Evolutionary conservation across 1,140 invertebrate species (phyloP).

Genomic region (Planococcus citri): DNA sequence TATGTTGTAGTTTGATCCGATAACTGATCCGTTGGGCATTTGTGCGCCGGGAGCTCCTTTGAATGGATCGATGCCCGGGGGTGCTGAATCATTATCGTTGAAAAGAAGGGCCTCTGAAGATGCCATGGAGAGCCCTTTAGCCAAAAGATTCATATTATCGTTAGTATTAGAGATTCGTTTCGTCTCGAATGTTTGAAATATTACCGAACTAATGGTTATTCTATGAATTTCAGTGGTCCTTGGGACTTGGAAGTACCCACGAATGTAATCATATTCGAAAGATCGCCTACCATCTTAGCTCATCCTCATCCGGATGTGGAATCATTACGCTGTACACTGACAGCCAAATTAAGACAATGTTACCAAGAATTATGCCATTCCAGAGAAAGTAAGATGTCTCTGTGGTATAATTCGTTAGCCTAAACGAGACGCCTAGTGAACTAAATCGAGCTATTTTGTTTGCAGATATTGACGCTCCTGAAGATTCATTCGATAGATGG

Average conservation of each 20-base stretch:
- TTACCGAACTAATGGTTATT: not conserved
- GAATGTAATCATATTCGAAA: conserved; percentile 86
- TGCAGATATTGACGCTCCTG: conserved; percentile 77
- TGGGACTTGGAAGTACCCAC: conserved; percentile 91
- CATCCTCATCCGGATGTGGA: conserved; percentile 90
- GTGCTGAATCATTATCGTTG: conserved; percentile 34
- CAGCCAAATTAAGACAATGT: conserved; percentile 71
- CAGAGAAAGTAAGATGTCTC: conserved; percentile 50
- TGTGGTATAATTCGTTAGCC: not conserved
- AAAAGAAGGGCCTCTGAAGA: conserved; percentile 72
- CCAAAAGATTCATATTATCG: conserved; percentile 71
- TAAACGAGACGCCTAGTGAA: not conserved
- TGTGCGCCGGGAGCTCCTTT: conserved; percentile 40
- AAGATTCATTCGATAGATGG: conserved; percentile 94
- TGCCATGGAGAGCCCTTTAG: conserved; percentile 43
- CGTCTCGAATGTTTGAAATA: not conserved
- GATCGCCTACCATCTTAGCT: conserved; percentile 65
- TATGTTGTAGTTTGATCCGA: conserved; percentile 59
- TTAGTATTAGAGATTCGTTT: conserved; percentile 31
- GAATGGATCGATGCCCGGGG: conserved; percentile 34
- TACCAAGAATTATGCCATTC: conserved; percentile 91
- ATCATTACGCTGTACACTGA: conserved; percentile 59
- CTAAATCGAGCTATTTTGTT: not conserved
- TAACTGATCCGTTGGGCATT: conserved; percentile 85
- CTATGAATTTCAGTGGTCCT: conserved; percentile 50